Percentiles rank a stretch among this genome's conserved stretches.
These are phyloP conservation scores for Apis cerana DNA, from an alignment of 1,140 invertebrate genomes.

Conservation along the genomic window DNA sequence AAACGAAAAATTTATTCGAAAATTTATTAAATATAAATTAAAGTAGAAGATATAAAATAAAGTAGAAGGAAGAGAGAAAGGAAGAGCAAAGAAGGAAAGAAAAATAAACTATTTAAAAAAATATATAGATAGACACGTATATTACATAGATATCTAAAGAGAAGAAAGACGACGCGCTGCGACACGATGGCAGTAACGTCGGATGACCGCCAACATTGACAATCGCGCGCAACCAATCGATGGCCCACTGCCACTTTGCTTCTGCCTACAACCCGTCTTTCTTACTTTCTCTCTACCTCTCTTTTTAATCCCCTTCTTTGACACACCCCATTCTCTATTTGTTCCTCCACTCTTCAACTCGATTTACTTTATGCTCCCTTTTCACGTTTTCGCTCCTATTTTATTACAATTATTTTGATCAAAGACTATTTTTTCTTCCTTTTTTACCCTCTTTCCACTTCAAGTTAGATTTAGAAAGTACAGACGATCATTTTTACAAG, in stretches of 20 bases:
- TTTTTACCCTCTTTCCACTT: not conserved
- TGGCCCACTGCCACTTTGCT: slow-evolving; percentile 67
- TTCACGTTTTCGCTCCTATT: not conserved
- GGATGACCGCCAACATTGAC: slow-evolving; percentile 25
- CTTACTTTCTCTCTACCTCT: slow-evolving; percentile 19
- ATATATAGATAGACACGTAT: not conserved
- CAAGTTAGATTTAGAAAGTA: not conserved
- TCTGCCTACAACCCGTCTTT: slow-evolving; percentile 27
- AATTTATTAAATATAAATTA: too few relatives aligned
- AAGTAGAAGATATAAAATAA: too few relatives aligned
- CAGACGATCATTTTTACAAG: not conserved
- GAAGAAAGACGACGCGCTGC: not conserved
- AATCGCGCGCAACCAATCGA: slow-evolving; percentile 72
- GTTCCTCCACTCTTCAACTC: not conserved
- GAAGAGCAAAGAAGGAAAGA: not conserved
- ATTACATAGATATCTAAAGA: not conserved
- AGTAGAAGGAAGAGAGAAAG: too few relatives aligned
- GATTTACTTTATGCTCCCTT: not conserved
- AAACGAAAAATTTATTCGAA: too few relatives aligned
- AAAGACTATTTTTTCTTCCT: not conserved
- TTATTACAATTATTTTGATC: not conserved
- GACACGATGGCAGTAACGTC: not conserved
- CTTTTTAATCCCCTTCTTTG: not conserved
- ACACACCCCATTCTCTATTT: not conserved
- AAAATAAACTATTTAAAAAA: too few relatives aligned